Base-by-base conservation (phyloP, 2,888 invertebrate genomes). In the Tachina grossa region DNA sequence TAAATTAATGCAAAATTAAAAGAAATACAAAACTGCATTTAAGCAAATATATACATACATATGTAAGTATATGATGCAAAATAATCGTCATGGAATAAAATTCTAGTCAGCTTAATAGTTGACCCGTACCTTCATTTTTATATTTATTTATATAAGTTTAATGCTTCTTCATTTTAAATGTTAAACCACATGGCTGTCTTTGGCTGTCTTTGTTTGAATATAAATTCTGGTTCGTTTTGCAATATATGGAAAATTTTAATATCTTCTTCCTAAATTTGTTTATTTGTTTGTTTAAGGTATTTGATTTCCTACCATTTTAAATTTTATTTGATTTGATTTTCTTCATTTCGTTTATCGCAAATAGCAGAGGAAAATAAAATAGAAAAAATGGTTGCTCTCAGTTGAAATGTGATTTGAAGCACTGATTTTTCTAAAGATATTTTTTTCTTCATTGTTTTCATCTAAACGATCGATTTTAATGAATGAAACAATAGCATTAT, bases 181-280 rank as follows among this genome's bases (percentile, higher is more conserved):
- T 45, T 71, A 13, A 6, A 43, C 68, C 39, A 22, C 14, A 22
- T 51, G 41, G 5, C 43, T 16, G 51, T 55, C n/a, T 51, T 57
- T 80, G 57, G n/a, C 31, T 39, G n/a, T 14, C n/a, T n/a, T 65
- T 19, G 65, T 31, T 41, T 47, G 51, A 66, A 65, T 66, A 19
- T 16, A 65, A 75, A 71, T 45, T 57, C 16, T 66, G 43, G 19
- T 51, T 43, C 49, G 57, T 74, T 68, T 63, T 47, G 55, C 53
- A 69, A 74, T 43, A 76, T 8, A 47, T 19, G 47, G 10, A 63
- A 78, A 74, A 78, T 78, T 85, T 74, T 69, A 78, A 85, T 81
- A 82, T 74, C 81, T 78, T 77, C 43, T 55, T 55, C 22, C 57
- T 45, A 68, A 84, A 75, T 81, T 80, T 84, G 77, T 81, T 84